Conservation (phyloP, 37 sponge, comb jelly and placozoan genomes). For the Lycopodina hypogea region DNA sequence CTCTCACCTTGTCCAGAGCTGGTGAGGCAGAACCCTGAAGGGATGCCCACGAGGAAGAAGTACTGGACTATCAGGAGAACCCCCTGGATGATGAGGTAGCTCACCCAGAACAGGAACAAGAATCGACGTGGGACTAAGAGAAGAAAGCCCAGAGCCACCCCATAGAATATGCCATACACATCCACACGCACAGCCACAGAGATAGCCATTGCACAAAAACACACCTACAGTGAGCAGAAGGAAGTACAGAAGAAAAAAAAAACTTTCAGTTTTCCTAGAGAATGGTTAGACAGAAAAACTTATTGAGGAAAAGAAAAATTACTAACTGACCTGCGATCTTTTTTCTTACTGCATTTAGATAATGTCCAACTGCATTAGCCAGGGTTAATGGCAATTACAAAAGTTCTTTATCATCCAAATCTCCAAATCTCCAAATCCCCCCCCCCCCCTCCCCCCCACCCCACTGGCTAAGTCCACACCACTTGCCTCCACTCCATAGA, state of each 20-base stretch:
- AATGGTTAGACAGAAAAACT: too few relatives aligned
- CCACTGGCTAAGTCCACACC: too few relatives aligned
- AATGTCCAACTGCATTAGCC: too few relatives aligned
- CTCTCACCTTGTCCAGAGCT: constrained; percentile 5
- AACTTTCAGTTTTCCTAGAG: too few relatives aligned
- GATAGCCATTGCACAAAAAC: constrained; percentile 32
- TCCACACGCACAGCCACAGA: constrained; percentile 57
- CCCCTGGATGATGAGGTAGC: constrained; percentile 42
- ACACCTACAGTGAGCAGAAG: constrained; percentile 19
- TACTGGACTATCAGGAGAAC: constrained; percentile 46
- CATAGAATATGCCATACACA: constrained; percentile 51
- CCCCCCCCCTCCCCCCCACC: too few relatives aligned
- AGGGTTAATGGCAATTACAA: too few relatives aligned
- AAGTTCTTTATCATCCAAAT: too few relatives aligned
- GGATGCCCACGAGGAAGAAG: constrained; percentile 39
- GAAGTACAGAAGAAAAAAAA: too few relatives aligned
- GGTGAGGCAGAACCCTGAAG: constrained; percentile 33
- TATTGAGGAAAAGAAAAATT: too few relatives aligned
- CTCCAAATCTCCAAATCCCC: too few relatives aligned
- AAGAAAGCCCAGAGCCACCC: constrained; percentile 24
- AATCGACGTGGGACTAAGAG: constrained; percentile 21
- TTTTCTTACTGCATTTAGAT: too few relatives aligned
- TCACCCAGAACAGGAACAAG: constrained; percentile 30
- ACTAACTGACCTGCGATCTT: too few relatives aligned
- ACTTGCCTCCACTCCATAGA: constrained; percentile 75